A percentile compares a stretch with the other conserved stretches of the same genome.
phyloP scores from a whole-genome alignment of 2,888 invertebrate genomes.

The Perdita meconis region DNA sequence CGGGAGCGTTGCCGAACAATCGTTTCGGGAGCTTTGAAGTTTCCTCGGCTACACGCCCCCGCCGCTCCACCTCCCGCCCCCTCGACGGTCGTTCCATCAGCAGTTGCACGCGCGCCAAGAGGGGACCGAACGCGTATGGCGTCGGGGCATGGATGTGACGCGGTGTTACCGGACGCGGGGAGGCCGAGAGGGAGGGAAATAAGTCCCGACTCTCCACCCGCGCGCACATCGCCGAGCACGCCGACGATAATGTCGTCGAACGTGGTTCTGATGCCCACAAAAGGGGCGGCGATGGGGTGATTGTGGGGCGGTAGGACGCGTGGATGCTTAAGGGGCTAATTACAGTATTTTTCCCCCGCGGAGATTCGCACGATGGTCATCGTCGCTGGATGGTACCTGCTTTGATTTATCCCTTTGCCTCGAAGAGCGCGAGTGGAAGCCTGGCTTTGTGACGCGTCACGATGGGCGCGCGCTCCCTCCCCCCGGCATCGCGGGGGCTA shows the following conservation, averaged over 20 bases:
- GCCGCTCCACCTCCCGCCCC: conserved; percentile 33
- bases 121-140: conserved; percentile 46
- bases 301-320: background rate
- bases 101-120: conserved; percentile 27
- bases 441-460: conserved; percentile 66
- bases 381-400: conserved; percentile 74
- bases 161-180: conserved; percentile 23
- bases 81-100: conserved; percentile 42
- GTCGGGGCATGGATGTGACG: conserved; percentile 41
- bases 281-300: conserved; percentile 8
- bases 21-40: conserved; percentile 80
- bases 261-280: conserved; percentile 42
- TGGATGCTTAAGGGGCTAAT: conserved; percentile 72
- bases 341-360: conserved; percentile 69
- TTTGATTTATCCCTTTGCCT: conserved; percentile 70
- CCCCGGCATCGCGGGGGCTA: conserved; percentile 67
- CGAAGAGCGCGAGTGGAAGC: conserved; percentile 26
- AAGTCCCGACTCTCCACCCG: conserved; percentile 57
- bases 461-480: conserved; percentile 43
- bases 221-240: conserved; percentile 35
- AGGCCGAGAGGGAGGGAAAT: conserved; percentile 55
- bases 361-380: conserved; percentile 76
- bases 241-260: conserved; percentile 69
- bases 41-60: conserved; percentile 65
- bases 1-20: conserved; percentile 77